A percentile compares a stretch with the other conserved stretches of the same genome.
Evolutionary conservation across 2,888 invertebrate species (phyloP).

Genomic region (Ashinkailepas kermadecensis): DNA sequence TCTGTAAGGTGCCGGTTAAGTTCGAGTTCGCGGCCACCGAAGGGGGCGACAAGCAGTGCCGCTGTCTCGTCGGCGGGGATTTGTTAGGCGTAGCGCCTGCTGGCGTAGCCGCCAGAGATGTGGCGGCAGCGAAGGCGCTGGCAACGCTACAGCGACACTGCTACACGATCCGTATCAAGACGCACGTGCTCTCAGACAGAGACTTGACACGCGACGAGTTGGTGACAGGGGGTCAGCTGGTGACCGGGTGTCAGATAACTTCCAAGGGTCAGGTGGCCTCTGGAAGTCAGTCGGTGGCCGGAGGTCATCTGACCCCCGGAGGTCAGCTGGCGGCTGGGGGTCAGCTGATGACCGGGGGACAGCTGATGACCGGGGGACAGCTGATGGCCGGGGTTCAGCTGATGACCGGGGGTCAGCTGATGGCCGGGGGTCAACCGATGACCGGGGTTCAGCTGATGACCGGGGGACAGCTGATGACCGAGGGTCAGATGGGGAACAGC

Average conservation of each 20-base stretch:
- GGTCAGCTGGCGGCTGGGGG: too few species aligned
- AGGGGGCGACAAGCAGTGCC: neutral
- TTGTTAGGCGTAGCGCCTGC: neutral
- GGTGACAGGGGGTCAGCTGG: neutral
- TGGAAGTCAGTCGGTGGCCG: too few species aligned
- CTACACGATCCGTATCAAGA: constrained; percentile 25
- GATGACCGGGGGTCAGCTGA: too few species aligned
- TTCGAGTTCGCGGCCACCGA: neutral
- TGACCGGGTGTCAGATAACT: too few species aligned
- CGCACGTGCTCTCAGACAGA: constrained; percentile 12
- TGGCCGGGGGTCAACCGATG: too few species aligned
- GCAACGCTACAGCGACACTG: neutral
- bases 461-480: too few species aligned
- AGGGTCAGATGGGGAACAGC: constrained; percentile 40
- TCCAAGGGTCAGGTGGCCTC: too few species aligned
- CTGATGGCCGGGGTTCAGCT: too few species aligned
- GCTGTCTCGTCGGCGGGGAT: neutral
- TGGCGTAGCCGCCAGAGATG: neutral
- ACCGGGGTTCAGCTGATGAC: too few species aligned
- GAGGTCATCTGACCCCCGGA: too few species aligned
- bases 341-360: too few species aligned
- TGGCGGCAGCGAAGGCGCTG: neutral
- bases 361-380: too few species aligned
- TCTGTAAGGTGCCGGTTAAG: neutral
- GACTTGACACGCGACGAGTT: constrained; percentile 13